phyloP scores from a whole-genome alignment of 2,888 invertebrate species.

The Cosmopolites sordidus region DNA sequence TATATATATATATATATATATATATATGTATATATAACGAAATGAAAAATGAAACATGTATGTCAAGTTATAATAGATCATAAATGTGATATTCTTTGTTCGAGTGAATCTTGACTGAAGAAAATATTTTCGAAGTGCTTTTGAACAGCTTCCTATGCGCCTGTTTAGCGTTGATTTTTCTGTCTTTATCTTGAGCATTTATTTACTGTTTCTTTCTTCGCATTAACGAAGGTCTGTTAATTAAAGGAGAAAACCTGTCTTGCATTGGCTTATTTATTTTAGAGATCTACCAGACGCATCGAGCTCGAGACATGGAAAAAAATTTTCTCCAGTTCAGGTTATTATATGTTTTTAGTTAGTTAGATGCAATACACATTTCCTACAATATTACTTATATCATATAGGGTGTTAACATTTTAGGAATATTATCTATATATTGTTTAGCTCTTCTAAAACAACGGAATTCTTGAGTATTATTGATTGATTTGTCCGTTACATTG shows the following conservation, averaged over 20 bases:
- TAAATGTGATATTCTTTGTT: neutral
- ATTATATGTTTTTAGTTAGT: neutral
- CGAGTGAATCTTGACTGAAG: neutral
- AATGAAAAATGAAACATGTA: too few relatives aligned
- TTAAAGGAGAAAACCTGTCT: constrained; percentile 41
- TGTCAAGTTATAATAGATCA: neutral
- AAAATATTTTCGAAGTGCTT: constrained; percentile 8
- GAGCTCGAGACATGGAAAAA: constrained; percentile 23
- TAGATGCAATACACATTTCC: too few relatives aligned
- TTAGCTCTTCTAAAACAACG: too few relatives aligned
- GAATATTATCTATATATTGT: too few relatives aligned
- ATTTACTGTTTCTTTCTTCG: constrained; percentile 31
- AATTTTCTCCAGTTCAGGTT: constrained; percentile 15
- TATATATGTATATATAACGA: too few relatives aligned
- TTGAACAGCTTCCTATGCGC: constrained; percentile 26
- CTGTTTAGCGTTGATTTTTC: constrained; percentile 33
- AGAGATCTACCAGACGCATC: constrained; percentile 35
- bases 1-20: too few relatives aligned
- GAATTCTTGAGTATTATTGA: too few relatives aligned
- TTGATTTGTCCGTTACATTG: too few relatives aligned
- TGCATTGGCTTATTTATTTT: constrained; percentile 38
- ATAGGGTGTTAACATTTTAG: too few relatives aligned
- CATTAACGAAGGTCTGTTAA: constrained; percentile 43
- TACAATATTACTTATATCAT: too few relatives aligned
- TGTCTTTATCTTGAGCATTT: constrained; percentile 30